Evolutionary conservation across 2,797 vertebrate species (phyloP), one percentile per base, ranked within the genome.

Genomic region (Oreochromis mossambicus): DNA sequence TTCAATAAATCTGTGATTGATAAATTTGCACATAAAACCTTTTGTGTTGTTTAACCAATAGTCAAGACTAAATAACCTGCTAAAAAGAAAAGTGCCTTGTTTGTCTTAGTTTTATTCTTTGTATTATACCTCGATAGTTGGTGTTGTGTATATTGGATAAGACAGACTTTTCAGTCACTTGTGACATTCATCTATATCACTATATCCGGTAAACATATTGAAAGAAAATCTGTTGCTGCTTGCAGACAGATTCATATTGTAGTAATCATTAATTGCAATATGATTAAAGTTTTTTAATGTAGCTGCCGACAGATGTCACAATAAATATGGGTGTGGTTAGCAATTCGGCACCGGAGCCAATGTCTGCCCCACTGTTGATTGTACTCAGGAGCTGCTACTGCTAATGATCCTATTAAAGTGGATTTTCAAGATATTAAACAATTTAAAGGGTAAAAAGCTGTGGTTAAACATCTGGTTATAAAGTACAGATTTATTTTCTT

Each of bases 301-400:
- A 63, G 58, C 0, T 63, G 32, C 58, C 19, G 19, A 36, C n/a
- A 36, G 58, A 36, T 19, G 19, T 36, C 58, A 38, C 10, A 63
- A 63, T 63, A 63, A 38, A 63, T 63, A 21, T 63, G 58, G 34
- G 34, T 38, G 58, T 63, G 58, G 19, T 63, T 63, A 63, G 11
- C 19, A 21, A 58, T 58, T 58, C 14, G 5, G 29, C 55, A 58
- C 26, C 55, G 0, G 55, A 58, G 55, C 55, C 14, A 58, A n/a
- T n/a, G 34, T 36, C 10, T 63, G 58, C 32, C 58, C 32, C 10
- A n/a, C 2, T 36, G 19, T 63, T 63, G 34, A 38, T 63, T 63
- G 36, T 63, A 63, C 34, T 38, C 58, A 13, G 19, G 58, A 63
- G 58, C 34, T 4, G 0, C 58, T 8, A 63, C 34, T 63, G 58